Conservation (phyloP, 2,888 invertebrate genomes). For the Neoaliturus tenellus region DNA sequence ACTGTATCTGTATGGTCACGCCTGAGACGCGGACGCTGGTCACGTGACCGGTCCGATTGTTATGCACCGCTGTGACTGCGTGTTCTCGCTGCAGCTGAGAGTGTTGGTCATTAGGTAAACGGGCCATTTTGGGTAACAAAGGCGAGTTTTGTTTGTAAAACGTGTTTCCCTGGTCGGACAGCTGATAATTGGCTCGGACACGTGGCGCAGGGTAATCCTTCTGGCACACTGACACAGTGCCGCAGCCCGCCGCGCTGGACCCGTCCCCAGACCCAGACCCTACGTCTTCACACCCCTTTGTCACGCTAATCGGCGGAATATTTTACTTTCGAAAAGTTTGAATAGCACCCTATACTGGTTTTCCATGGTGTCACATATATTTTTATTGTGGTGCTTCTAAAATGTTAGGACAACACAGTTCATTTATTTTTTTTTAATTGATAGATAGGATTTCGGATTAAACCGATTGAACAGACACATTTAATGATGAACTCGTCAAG, state of each 20-base stretch:
- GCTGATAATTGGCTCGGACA: slow-evolving; percentile 6
- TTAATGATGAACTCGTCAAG: no score
- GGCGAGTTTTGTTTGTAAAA: slow-evolving; percentile 37
- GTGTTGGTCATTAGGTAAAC: slow-evolving; percentile 14
- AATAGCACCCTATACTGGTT: no score
- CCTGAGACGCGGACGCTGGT: background rate
- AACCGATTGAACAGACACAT: no score
- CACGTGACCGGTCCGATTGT: background rate
- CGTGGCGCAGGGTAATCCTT: slow-evolving; percentile 29
- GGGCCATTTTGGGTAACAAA: background rate
- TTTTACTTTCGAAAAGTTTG: background rate
- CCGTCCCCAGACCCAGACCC: background rate
- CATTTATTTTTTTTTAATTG: no score
- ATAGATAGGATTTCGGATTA: no score
- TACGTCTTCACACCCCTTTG: background rate
- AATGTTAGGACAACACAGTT: no score
- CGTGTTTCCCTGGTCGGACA: background rate
- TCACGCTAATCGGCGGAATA: background rate
- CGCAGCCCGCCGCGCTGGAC: no score
- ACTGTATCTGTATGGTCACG: no score
- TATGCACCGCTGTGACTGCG: background rate
- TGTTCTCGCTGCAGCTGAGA: background rate
- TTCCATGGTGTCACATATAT: no score
- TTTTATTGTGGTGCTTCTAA: no score
- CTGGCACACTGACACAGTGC: background rate